Percentiles rank a stretch among this genome's conserved stretches.
These are phyloP conservation scores for Drosophila kambysellisi DNA, from an alignment of 2,888 invertebrate species.

Conservation along the genomic window DNA sequence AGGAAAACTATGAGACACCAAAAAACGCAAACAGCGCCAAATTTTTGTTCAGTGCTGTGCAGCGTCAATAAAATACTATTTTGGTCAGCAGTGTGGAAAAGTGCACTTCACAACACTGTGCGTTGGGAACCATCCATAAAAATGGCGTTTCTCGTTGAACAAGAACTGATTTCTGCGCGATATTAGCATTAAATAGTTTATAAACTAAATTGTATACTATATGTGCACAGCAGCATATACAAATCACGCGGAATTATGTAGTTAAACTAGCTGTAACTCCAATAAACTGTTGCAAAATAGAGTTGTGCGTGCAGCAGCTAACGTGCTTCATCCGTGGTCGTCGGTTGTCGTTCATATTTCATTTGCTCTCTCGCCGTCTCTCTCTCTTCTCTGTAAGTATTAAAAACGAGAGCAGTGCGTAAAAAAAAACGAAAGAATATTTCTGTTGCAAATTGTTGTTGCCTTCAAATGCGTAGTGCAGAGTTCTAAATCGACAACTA, in stretches of 20 bases:
- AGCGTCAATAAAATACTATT: slow-evolving; percentile 11
- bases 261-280: slow-evolving; percentile 32
- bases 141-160: slow-evolving; percentile 74
- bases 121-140: slow-evolving; percentile 62
- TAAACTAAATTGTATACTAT: slow-evolving; percentile 47
- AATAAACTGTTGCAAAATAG: slow-evolving; percentile 42
- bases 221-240: slow-evolving; percentile 28
- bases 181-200: slow-evolving; percentile 56
- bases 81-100: slow-evolving; percentile 25
- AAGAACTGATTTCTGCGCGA: slow-evolving; percentile 60
- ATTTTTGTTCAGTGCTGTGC: slow-evolving; percentile 26
- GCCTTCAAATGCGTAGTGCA: slow-evolving; percentile 43
- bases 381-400: slow-evolving; percentile 59
- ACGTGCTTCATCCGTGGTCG: slow-evolving; percentile 42
- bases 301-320: slow-evolving; percentile 28
- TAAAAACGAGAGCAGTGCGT: slow-evolving; percentile 64
- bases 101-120: slow-evolving; percentile 40
- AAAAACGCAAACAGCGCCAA: slow-evolving; percentile 44
- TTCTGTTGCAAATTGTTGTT: slow-evolving; percentile 57
- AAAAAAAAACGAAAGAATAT: slow-evolving; percentile 64
- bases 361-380: slow-evolving; percentile 60
- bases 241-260: slow-evolving; percentile 55
- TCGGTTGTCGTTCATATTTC: slow-evolving; percentile 40
- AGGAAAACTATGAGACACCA: slow-evolving; percentile 14
- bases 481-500: slow-evolving; percentile 29